Evolutionary conservation across 2,797 vertebrate genomes (phyloP), one percentile per base, ranked within the genome.

Genomic region (Mormyrops boulengeri): DNA sequence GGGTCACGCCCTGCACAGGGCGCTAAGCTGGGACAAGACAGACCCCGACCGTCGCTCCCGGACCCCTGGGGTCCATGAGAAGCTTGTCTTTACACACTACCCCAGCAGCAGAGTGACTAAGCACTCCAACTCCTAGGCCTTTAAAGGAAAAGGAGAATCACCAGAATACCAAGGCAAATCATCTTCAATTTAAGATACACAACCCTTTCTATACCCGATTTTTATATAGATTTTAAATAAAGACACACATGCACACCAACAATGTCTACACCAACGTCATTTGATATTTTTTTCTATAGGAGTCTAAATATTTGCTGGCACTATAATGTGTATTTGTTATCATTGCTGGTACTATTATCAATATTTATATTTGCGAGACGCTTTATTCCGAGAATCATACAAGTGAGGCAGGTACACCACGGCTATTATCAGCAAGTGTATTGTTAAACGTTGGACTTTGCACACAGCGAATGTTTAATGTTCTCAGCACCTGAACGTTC

Each of bases 1-100:
- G 1, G 47, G 80, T 47, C 9, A 85, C 62, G 73, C 86, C 77
- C 89, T 91, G 91, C 93, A 94, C 92, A 94, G 93, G 93, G 93
- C 12, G 52, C 90, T 73, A 55, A 89, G 87, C 89, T 41, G 2
- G 69, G 38, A 38, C 34, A 41, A 2, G 34, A 41, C 11, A 41
- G 34, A 77, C 12, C 69, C 14, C 5, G 0, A 38, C 14, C 0
- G 12, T 89, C 47, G 22, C 82, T 50, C 47, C 44, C 82, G 6
- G 2, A 41, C n/a, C 41, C 4, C 17, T 0, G 5, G 38, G 41
- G 80, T 14, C 82, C 41, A 22, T 9, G 7, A 47, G 1, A 14
- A n/a, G 38, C 41, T 82, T 2, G 34, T n/a, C 44, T 50, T 85
- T 50, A 38, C 66, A 73, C 30, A 6, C 30, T 17, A 73, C 11